Percentiles rank a stretch among this genome's conserved stretches.
phyloP scores from a whole-genome alignment of 2,888 invertebrate genomes.

The Amphipoea oculea region DNA sequence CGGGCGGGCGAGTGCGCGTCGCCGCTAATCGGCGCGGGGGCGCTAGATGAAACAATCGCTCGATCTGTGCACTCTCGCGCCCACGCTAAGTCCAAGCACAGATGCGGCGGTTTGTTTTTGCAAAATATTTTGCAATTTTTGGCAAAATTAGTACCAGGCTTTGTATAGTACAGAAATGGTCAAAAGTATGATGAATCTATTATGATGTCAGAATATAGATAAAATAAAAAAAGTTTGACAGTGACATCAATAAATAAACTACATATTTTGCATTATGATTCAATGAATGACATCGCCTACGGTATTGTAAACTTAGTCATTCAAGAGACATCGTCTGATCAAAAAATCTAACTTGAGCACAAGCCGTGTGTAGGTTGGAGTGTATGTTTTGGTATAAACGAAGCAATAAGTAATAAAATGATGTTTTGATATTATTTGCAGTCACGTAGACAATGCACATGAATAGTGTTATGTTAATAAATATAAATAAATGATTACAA shows the following conservation, averaged over 20 bases:
- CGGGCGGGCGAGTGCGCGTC: slow-evolving; percentile 54
- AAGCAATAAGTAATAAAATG: slow-evolving; percentile 9
- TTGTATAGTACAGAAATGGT: neutral
- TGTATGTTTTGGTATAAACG: slow-evolving; percentile 18
- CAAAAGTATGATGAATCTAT: no score
- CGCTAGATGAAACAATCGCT: slow-evolving; percentile 70
- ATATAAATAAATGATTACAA: neutral
- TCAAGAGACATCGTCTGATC: slow-evolving; percentile 22
- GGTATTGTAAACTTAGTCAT: slow-evolving; percentile 21
- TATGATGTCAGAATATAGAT: neutral
- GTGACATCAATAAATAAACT: slow-evolving; percentile 5
- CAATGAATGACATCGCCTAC: slow-evolving; percentile 45
- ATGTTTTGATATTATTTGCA: slow-evolving; percentile 35
- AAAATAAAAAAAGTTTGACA: neutral
- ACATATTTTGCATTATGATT: slow-evolving; percentile 11
- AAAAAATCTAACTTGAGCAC: slow-evolving; percentile 24
- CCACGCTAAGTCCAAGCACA: slow-evolving; percentile 63
- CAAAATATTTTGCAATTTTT: slow-evolving; percentile 30
- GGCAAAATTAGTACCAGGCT: neutral
- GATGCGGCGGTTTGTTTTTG: slow-evolving; percentile 49
- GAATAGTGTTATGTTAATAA: neutral
- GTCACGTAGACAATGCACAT: slow-evolving; percentile 29
- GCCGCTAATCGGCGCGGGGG: slow-evolving; percentile 64
- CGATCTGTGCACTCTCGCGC: slow-evolving; percentile 64
- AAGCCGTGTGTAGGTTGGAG: slow-evolving; percentile 21